Base-by-base conservation (phyloP, 2,797 vertebrate genomes). In the Morelia viridis region DNA sequence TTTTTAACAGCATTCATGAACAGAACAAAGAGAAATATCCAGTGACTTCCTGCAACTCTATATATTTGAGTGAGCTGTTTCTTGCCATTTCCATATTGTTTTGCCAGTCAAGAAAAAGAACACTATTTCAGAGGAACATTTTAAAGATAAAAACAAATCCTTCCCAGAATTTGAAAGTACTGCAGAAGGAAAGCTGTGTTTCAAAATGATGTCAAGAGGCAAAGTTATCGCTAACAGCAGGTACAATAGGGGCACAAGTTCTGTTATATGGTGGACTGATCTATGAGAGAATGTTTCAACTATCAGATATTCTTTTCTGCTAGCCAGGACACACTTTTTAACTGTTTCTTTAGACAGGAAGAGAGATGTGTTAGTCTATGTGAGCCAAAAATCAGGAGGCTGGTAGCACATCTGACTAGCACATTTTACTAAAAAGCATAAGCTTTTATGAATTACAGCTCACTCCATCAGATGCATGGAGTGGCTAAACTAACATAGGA, bases 121-220 rank as follows among this genome's bases (percentile, higher is more conserved):
- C 96, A 95, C 87, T 80, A 13, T 83, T 26, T 89, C 56, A 60
- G 2, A 22, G 46, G 93, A 89, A 10, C 64, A 89, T 71, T 46
- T 85, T 89, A 85, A 93, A 93, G 28, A 17, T 90, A 92, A 90
- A 94, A 96, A 94, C 19, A 90, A 95, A 95, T 89, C 94, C 28
- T 6, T 76, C 94, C 84, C 4, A 76, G 64, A 94, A 90, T 87
- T 92, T 64, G 26, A 94, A 46, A 9, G 46, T 76, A 91, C 57
- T 76, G 57, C 60, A 92, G 57, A 92, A 93, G 93, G 95, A 90
- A 65, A 1, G 76, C 0, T 89, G 26, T 92, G 58, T 80, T 92
- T 61, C 46, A 89, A 71, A 65, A 58, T 26, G 64, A 35, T 92
- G 84, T 92, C 95, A 96, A 80, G 41, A 41, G 22, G 19, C 0